phyloP scores from a whole-genome alignment of 2,888 invertebrate species.

The Orgyia antiqua region DNA sequence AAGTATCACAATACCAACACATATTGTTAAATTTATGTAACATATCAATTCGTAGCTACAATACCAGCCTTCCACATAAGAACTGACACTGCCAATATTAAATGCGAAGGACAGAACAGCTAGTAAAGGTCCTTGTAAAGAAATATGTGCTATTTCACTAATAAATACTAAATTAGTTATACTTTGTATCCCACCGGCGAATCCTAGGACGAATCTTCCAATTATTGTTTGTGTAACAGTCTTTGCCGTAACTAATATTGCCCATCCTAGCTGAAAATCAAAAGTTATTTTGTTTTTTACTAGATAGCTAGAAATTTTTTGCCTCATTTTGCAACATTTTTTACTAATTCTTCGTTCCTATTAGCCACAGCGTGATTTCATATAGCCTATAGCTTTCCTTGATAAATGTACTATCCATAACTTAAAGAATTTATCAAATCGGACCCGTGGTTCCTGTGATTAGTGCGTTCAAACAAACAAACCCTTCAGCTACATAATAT shows the following conservation, averaged over 20 bases:
- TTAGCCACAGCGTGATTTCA: too few species aligned
- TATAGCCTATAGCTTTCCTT: too few species aligned
- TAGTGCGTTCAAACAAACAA: too few species aligned
- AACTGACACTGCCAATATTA: constrained; percentile 26
- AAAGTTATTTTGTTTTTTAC: neutral
- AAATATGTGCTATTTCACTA: constrained; percentile 60
- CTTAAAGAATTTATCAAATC: too few species aligned
- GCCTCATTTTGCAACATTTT: too few species aligned
- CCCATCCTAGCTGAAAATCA: constrained; percentile 36
- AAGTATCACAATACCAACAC: constrained; percentile 22
- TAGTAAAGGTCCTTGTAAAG: constrained; percentile 25
- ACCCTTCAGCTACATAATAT: too few species aligned
- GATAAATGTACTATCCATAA: too few species aligned
- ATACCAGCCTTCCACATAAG: constrained; percentile 36
- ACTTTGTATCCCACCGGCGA: constrained; percentile 44
- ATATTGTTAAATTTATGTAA: constrained; percentile 25
- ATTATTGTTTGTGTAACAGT: constrained; percentile 37
- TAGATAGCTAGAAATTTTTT: too few species aligned
- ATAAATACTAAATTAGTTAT: constrained; percentile 69
- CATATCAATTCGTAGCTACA: constrained; percentile 32
- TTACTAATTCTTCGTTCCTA: too few species aligned
- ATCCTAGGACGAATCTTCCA: constrained; percentile 69
- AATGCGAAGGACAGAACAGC: constrained; percentile 17
- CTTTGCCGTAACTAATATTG: constrained; percentile 29
- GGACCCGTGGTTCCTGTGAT: too few species aligned